Evolutionary conservation across 92 coral and sea anemone species (phyloP).

Genomic region (Ricordea florida): DNA sequence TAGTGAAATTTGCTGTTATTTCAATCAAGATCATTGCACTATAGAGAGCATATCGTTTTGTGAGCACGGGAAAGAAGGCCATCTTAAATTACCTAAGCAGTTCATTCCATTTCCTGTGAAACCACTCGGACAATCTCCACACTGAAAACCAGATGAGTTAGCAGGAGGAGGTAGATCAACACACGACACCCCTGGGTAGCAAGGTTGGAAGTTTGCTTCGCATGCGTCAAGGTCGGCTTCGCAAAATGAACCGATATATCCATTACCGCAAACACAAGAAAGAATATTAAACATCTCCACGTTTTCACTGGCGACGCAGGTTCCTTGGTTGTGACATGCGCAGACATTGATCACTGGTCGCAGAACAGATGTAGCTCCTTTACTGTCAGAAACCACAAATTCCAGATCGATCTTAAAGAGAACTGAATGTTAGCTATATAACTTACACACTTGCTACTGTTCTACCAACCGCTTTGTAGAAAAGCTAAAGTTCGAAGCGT

Average conservation of each 20-base stretch:
- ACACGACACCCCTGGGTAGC: constrained; percentile 52
- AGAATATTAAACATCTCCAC: constrained; percentile 30
- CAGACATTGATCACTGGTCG: constrained; percentile 64
- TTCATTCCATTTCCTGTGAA: constrained; percentile 67
- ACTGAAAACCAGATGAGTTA: constrained; percentile 42
- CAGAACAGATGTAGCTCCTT: constrained; percentile 40
- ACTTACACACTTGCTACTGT: background rate
- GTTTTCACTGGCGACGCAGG: constrained; percentile 25
- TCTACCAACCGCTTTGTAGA: background rate
- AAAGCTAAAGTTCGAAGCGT: too few species aligned
- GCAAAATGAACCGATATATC: constrained; percentile 67
- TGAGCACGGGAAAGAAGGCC: background rate
- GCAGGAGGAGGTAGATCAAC: constrained; percentile 70
- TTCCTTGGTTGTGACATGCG: constrained; percentile 77
- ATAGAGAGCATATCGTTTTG: background rate
- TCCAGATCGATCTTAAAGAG: constrained; percentile 50
- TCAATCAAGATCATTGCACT: too few species aligned
- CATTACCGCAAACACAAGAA: constrained; percentile 64
- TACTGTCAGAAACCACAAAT: constrained; percentile 61
- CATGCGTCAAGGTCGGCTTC: constrained; percentile 57
- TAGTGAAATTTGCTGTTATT: too few species aligned
- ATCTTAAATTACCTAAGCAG: constrained; percentile 82
- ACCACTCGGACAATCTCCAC: constrained; percentile 81
- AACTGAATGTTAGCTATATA: too few species aligned
- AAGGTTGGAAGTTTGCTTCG: constrained; percentile 34